Evolutionary conservation across 1,140 invertebrate genomes (phyloP).

Genomic region (Callitettix versicolor): DNA sequence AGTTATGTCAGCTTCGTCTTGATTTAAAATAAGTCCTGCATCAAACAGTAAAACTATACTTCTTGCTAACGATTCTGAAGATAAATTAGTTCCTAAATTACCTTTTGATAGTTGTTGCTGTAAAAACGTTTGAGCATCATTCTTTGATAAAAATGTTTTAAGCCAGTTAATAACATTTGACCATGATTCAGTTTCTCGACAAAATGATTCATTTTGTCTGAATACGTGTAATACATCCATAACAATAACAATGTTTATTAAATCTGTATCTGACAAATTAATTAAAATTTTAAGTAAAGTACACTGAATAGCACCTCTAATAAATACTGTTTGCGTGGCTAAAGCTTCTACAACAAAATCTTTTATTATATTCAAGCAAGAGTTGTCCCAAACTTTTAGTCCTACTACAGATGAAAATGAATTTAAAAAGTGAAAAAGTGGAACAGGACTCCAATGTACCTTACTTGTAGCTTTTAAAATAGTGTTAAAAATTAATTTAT

Average conservation of each 20-base stretch:
- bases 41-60: slow-evolving; percentile 1
- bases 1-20: background rate
- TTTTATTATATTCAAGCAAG: slow-evolving; percentile 12
- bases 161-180: slow-evolving; percentile 18
- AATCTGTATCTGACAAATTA: slow-evolving; percentile 13
- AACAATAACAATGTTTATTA: slow-evolving; percentile 1
- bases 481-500: background rate
- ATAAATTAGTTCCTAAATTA: background rate
- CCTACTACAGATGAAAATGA: background rate
- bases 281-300: slow-evolving; percentile 17
- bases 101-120: background rate
- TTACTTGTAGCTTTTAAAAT: slow-evolving; percentile 3
- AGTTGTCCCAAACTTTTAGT: slow-evolving; percentile 1
- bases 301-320: slow-evolving; percentile 27
- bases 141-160: slow-evolving; percentile 1
- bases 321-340: slow-evolving; percentile 23
- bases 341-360: slow-evolving; percentile 22
- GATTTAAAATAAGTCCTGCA: background rate
- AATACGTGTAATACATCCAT: slow-evolving; percentile 17
- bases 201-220: slow-evolving; percentile 21
- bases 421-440: slow-evolving; percentile 13
- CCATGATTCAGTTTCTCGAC: slow-evolving; percentile 19
- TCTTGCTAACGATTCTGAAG: background rate
- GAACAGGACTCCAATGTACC: slow-evolving; percentile 16
- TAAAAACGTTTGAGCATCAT: no score